A percentile compares a stretch with the other conserved stretches of the same genome.
These are phyloP conservation scores for Pachypsylla venusta DNA, from an alignment of 1,140 invertebrate species.

Conservation along the genomic window DNA sequence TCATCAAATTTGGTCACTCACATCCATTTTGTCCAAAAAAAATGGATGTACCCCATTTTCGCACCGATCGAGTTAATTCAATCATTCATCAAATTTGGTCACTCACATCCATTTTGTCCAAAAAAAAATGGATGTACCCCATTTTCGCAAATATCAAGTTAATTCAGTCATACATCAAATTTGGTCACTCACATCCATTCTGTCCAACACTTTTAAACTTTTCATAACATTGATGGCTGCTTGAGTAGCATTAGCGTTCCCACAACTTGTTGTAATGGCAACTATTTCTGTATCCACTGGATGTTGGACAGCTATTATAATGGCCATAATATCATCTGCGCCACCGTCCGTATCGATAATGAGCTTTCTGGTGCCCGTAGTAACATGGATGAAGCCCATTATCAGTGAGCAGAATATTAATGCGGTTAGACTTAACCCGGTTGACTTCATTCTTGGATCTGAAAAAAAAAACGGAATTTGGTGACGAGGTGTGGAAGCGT, in stretches of 20 bases:
- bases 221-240: conserved; percentile 9
- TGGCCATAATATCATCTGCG: conserved; percentile 11
- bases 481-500: too few relatives aligned
- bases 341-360: conserved; percentile 12
- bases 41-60: too few relatives aligned
- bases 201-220: conserved; percentile 8
- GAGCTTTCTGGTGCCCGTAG: conserved; percentile 3
- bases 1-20: not conserved
- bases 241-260: conserved; percentile 2
- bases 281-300: not conserved
- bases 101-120: not conserved
- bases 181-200: conserved; percentile 1
- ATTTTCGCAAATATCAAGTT: too few relatives aligned
- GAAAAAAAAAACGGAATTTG: too few relatives aligned
- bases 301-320: not conserved
- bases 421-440: too few relatives aligned
- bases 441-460: too few relatives aligned
- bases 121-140: not conserved
- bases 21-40: not conserved
- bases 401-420: too few relatives aligned
- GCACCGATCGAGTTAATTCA: too few relatives aligned
- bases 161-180: too few relatives aligned
- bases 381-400: too few relatives aligned
- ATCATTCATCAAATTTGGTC: too few relatives aligned
- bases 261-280: conserved; percentile 9